phyloP scores from a whole-genome alignment of 2,113 vertebrate species.

The Pristiophorus japonicus region DNA sequence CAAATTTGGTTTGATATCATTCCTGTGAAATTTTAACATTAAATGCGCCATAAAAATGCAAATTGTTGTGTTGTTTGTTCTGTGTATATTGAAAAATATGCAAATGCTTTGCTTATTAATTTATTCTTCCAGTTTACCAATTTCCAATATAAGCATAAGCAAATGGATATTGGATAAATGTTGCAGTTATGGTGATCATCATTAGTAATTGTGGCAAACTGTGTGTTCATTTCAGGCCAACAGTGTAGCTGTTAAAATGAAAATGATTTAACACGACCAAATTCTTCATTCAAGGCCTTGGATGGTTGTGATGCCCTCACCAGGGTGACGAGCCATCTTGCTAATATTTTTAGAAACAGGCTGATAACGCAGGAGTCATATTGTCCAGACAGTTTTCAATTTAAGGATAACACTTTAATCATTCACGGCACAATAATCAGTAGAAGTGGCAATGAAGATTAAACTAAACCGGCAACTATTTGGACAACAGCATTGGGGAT shows the following conservation, averaged over 20 bases:
- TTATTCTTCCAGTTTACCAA: background rate
- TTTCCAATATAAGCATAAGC: background rate
- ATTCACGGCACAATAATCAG: no score
- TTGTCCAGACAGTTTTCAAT: background rate
- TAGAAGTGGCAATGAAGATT: background rate
- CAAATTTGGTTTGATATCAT: background rate
- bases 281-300: background rate
- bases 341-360: background rate
- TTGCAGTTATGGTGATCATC: background rate
- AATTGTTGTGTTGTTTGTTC: background rate
- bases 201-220: background rate
- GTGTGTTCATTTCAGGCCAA: background rate
- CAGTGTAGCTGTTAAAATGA: no score
- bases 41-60: background rate
- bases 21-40: background rate
- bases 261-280: background rate
- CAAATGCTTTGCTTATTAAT: background rate
- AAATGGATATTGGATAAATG: background rate
- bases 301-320: background rate
- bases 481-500: background rate
- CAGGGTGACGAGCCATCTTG: background rate
- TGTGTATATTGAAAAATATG: background rate
- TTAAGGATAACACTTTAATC: no score
- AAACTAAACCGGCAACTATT: background rate
- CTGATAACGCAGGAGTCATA: background rate